Base-by-base conservation (phyloP, 2,888 invertebrate genomes). In the Glaucopsyche alexis region DNA sequence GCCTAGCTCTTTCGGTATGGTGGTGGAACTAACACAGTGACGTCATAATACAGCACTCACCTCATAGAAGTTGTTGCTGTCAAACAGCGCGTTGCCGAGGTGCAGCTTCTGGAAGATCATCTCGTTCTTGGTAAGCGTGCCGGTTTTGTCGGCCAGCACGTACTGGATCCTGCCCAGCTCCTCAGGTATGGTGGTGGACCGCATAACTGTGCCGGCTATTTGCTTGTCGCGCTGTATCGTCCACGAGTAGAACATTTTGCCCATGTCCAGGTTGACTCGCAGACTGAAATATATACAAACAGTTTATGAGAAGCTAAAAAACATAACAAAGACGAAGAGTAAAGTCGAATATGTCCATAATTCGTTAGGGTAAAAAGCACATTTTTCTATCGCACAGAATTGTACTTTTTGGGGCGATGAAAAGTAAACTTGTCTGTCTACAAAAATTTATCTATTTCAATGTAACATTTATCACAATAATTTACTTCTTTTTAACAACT, bases 141-240 rank as follows among this genome's bases (percentile, higher is more conserved):
- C 99, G 0, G 99, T 99, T 93, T 99, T 99, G 86, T 99, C 99
- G 0, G 98, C 98, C 7, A 99, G 91, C n/a, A 99, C 93, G 88
- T 99, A 99, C 42, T 98, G 97, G 79, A 99, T 97, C 74, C 99
- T 94, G 0, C 99, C 99, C 73, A 99, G 90, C 90, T 99, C 99
- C 90, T 99, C 99, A 0, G 99, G 99, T 79, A 99, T 99, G 4
- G 99, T 99, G 3, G 99, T 99, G 73, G 98, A 98, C 8, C 99
- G 94, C 75, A 99, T 99, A 11, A 99, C 98, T 0, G 99, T 99
- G 40, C 98, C 99, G 76, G 96, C 95, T 79, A 99, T 99, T 80
- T 97, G 95, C 73, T 96, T 95, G 91, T 99, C 99, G 74, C 97
- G 94, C 82, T 98, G 98, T 81, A 99, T 99, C 79, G 97, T 96